Evolutionary conservation across 2,888 invertebrate species (phyloP), one percentile per base, ranked within the genome.

Genomic region (Netelia melanura): DNA sequence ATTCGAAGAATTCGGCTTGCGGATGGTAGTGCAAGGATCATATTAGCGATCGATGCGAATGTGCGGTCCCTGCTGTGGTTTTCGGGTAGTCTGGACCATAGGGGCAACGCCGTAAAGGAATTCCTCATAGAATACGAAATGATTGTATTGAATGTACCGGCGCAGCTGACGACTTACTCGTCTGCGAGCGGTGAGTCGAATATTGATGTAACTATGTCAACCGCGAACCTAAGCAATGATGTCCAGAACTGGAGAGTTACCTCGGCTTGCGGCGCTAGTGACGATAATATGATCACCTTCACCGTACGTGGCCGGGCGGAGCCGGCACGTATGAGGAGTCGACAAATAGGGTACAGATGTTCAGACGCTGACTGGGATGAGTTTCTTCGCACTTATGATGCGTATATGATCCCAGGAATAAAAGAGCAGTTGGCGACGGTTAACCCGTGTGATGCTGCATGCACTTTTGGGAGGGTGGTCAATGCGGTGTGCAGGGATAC

Each of bases 181-280:
- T 56, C 30, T 0, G 9, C 52, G n/a, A n/a, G 48, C 0, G 83
- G 86, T 0, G 17, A 56, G 1, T 75, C 81, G 0, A 81, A 85
- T n/a, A 86, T 86, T 0, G 85, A 85, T 3, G 25, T 86, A 0
- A 86, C 80, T 0, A 1, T 85, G 2, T 62, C 54, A 1, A 72
- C 62, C 2, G 21, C 3, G 3, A 48, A 23, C 9, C 17, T 58
- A 1, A 2, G 71, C 10, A 8, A 3, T 1, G 10, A 11, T 0
- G 10, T 17, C 0, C 6, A 0, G 2, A 11, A 58, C 1, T 71
- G 71, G 71, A 14, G 5, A 43, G 38, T 71, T 9, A 21, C 38
- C 1, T 6, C 6, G 8, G 21, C 3, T 1, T 71, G 56, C 1
- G 6, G 6, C 5, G n/a, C 71, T 0, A 56, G 56, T 17, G 71